These are phyloP conservation scores for Thunnus maccoyii DNA, from an alignment of 2,113 vertebrate species.

Conservation along the genomic window DNA sequence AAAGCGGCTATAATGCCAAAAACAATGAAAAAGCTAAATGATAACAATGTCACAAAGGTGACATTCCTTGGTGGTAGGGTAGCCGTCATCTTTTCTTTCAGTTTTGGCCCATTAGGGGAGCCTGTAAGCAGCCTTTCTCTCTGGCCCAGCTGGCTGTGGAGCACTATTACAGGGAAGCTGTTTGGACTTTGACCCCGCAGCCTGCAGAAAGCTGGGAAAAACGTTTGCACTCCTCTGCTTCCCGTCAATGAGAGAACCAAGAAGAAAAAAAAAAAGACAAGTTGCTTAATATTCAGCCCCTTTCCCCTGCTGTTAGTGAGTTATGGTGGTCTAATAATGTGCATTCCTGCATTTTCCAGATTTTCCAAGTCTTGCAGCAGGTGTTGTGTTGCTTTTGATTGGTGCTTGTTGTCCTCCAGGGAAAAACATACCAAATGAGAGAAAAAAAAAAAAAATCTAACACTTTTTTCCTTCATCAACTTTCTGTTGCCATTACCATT, in stretches of 20 bases:
- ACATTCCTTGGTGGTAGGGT: constrained; percentile 54
- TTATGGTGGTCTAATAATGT: constrained; percentile 53
- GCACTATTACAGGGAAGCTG: constrained; percentile 66
- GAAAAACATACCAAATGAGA: background rate
- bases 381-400: constrained; percentile 55
- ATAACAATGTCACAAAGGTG: constrained; percentile 61
- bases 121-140: constrained; percentile 38
- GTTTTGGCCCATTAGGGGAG: constrained; percentile 52
- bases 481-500: constrained; percentile 32
- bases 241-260: constrained; percentile 34
- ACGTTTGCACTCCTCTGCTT: constrained; percentile 48
- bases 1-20: constrained; percentile 10
- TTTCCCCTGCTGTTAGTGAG: constrained; percentile 26
- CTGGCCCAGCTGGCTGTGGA: constrained; percentile 52
- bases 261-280: constrained; percentile 31
- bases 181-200: constrained; percentile 71
- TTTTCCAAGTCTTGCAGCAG: constrained; percentile 44
- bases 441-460: background rate
- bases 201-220: constrained; percentile 49
- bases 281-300: constrained; percentile 47
- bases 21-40: constrained; percentile 23
- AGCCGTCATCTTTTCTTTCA: constrained; percentile 49
- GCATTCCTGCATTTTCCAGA: constrained; percentile 43
- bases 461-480: constrained; percentile 15
- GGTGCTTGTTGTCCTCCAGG: constrained; percentile 13